Percentiles rank a stretch among this genome's conserved stretches.
Evolutionary conservation across 1,140 invertebrate species (phyloP).

Genomic region (Drosophila simulans): DNA sequence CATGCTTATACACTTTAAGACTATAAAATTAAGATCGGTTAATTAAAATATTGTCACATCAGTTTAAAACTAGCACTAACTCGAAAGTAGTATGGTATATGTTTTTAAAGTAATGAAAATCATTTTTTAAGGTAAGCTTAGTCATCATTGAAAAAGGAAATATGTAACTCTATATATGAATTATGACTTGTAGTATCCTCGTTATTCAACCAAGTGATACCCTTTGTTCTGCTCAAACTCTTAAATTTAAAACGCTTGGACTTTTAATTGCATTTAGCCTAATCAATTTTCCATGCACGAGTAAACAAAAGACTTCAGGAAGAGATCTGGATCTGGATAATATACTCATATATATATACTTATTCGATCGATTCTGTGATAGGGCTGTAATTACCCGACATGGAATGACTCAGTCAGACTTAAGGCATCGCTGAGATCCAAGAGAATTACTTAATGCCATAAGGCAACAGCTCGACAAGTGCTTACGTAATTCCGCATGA

Average conservation of each 20-base stretch:
- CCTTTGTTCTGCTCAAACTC: not conserved
- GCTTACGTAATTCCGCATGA: constrained; percentile 72
- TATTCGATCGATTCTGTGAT: constrained; percentile 13
- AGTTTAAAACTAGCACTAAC: too few relatives aligned
- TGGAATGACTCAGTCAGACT: constrained; percentile 15
- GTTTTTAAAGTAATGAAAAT: too few relatives aligned
- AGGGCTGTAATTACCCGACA: constrained; percentile 31
- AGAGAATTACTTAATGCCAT: constrained; percentile 55
- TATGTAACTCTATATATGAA: too few relatives aligned
- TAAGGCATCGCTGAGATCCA: constrained; percentile 6
- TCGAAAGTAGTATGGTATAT: not conserved
- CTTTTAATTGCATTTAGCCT: constrained; percentile 11
- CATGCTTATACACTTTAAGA: too few relatives aligned
- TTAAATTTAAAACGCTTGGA: constrained; percentile 7
- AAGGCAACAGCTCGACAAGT: constrained; percentile 56
- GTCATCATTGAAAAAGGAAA: too few relatives aligned
- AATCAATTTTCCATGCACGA: constrained; percentile 35
- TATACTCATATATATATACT: not conserved
- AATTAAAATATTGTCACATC: too few relatives aligned
- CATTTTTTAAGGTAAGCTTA: too few relatives aligned
- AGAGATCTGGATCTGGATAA: constrained; percentile 13
- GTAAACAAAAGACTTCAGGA: constrained; percentile 29
- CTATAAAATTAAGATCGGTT: too few relatives aligned
- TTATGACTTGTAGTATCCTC: too few relatives aligned
- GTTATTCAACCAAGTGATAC: not conserved